Percentiles rank a stretch among this genome's conserved stretches.
Conservation (phyloP, 2,888 invertebrate genomes). For the Polydrusus tereticollis region DNA sequence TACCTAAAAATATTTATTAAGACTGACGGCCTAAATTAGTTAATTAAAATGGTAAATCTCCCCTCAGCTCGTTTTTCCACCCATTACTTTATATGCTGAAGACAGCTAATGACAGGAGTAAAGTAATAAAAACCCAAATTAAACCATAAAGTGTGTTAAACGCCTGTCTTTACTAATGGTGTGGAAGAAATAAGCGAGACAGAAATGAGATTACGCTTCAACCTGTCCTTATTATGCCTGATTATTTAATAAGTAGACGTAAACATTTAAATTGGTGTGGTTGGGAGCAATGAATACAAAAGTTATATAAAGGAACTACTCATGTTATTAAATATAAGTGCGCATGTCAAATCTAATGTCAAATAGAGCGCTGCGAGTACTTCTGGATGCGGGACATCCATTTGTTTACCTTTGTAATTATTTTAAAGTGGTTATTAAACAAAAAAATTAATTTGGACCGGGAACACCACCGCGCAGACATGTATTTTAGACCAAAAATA, state of each 20-base stretch:
- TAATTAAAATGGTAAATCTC: not conserved
- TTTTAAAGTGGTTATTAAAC: too few species aligned
- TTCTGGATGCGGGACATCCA: too few species aligned
- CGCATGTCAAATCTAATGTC: too few species aligned
- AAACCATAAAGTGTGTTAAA: conserved; percentile 9
- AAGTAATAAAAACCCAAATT: conserved; percentile 5
- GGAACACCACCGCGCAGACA: too few species aligned
- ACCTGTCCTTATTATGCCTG: not conserved
- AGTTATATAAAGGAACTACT: too few species aligned
- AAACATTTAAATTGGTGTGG: too few species aligned
- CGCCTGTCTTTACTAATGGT: not conserved
- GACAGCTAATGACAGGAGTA: not conserved
- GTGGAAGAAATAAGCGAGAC: not conserved
- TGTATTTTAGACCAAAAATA: too few species aligned
- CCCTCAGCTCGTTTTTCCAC: not conserved
- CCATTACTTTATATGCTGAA: not conserved
- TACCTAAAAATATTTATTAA: not conserved
- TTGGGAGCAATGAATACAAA: too few species aligned
- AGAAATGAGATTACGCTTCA: not conserved
- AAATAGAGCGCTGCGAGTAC: too few species aligned
- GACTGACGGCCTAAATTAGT: not conserved
- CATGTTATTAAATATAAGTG: too few species aligned
- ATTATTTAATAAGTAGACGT: not conserved
- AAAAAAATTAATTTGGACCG: too few species aligned
- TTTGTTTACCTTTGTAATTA: too few species aligned